Conservation (phyloP, 1,140 invertebrate genomes). For the Dufourea novaeangliae region DNA sequence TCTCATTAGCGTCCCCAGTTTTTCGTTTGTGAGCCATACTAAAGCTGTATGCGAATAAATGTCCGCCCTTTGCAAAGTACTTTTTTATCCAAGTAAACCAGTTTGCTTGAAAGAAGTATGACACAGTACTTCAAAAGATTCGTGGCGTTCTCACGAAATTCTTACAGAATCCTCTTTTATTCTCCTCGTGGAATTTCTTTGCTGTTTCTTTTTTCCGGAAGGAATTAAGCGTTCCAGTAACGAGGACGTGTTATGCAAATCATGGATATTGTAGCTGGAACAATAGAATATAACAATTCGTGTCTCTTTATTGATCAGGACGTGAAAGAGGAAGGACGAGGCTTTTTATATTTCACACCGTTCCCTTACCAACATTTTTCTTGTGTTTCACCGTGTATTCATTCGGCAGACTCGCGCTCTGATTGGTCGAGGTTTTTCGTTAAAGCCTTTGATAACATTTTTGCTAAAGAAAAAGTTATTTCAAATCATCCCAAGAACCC, state of each 20-base stretch:
- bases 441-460: no score
- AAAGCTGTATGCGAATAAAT: background rate
- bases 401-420: no score
- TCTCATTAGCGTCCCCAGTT: background rate
- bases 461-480: no score
- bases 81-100: background rate
- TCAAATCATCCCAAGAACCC: no score
- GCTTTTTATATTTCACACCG: background rate
- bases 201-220: conserved; percentile 31
- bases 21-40: background rate
- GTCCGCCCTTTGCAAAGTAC: background rate
- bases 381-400: background rate
- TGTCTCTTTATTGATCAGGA: background rate
- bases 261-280: conserved; percentile 35
- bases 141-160: conserved; percentile 52
- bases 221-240: conserved; percentile 43
- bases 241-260: conserved; percentile 65
- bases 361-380: background rate
- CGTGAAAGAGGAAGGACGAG: background rate
- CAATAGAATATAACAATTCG: background rate
- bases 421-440: no score
- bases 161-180: background rate
- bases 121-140: conserved; percentile 50
- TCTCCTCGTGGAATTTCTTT: conserved; percentile 8
- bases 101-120: background rate